Base-by-base conservation (phyloP, 2,888 invertebrate species). In the Gnatocerus cornutus region DNA sequence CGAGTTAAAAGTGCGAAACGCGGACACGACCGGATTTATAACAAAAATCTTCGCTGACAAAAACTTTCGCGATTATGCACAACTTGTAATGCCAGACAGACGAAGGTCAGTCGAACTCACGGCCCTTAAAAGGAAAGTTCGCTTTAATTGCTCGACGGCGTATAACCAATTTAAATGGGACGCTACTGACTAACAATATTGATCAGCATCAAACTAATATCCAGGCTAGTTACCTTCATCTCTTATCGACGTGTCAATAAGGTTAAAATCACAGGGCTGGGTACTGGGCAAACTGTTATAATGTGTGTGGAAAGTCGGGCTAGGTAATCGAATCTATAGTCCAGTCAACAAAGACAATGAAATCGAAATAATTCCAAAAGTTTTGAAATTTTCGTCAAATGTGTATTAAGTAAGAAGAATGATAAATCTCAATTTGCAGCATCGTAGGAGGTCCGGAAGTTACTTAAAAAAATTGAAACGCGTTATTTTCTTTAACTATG, bases 231-330 rank as follows among this genome's bases (percentile, higher is more conserved):
- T 55, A 55, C 55, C 55, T 33, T 55, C 55, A 55, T 55, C 55
- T 37, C 55, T 55, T 55, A 55, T 55, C 55, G 37, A 13, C 55
- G 39, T 55, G 55, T 55, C 55, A 55, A 55, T 55, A 55, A 55
- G 39, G 33, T 39, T 39, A 55, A 33, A 33, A 55, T 55, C 55
- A 55, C 55, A 39, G 33, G 33, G 50, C 2, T 10, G 50, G 50
- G 30, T n/a, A 27, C 30, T 50, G 50, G 9, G 9, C 30, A 14
- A 30, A 27, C 37, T 27, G 12, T 37, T 14, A 55, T 37, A 13
- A 39, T 14, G 13, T 55, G 9, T 55, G 39, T 33, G 37, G 13
- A 55, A 55, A 29, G 7, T 41, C 12, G 52, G 9, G 12, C 30
- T 52, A 14, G 5, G 13, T 12, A 10, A 41, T 41, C 12, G 41